A percentile compares a stretch with the other conserved stretches of the same genome.
These are phyloP conservation scores for Himalopsyche kuldschensis DNA, from an alignment of 2,888 invertebrate species.

Conservation along the genomic window DNA sequence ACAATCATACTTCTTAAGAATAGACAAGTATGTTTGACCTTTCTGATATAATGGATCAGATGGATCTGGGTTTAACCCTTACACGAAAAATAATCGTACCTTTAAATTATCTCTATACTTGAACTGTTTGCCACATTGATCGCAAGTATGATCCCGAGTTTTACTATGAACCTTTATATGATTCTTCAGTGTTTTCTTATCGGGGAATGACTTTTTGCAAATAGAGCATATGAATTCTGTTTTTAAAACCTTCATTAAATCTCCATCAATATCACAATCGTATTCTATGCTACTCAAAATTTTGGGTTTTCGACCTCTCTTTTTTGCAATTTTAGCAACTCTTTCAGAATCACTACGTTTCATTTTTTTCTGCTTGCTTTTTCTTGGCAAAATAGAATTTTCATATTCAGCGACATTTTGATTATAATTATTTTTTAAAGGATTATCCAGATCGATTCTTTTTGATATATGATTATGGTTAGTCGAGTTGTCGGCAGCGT, in stretches of 20 bases:
- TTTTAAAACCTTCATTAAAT: constrained; percentile 7
- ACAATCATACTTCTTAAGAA: background rate
- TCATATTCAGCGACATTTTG: constrained; percentile 14
- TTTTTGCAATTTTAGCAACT: constrained; percentile 9
- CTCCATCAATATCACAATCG: background rate
- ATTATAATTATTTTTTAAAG: background rate
- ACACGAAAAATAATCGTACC: too few relatives aligned
- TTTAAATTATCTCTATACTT: constrained; percentile 39
- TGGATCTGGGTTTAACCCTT: too few relatives aligned
- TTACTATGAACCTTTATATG: constrained; percentile 35
- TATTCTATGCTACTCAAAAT: background rate
- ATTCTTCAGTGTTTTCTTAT: constrained; percentile 21
- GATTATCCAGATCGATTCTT: background rate
- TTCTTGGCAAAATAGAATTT: constrained; percentile 17
- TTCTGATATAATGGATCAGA: too few relatives aligned
- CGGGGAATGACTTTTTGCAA: constrained; percentile 26
- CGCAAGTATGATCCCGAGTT: constrained; percentile 36
- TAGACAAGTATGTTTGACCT: too few relatives aligned
- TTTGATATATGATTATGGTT: background rate
- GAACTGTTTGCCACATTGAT: constrained; percentile 38
- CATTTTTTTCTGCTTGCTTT: constrained; percentile 11
- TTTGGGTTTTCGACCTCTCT: constrained; percentile 24
- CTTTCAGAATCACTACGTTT: background rate
- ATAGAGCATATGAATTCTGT: constrained; percentile 19
- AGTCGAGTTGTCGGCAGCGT: background rate